Evolutionary conservation across 2,113 vertebrate species (phyloP).

Genomic region (Barbus barbus): DNA sequence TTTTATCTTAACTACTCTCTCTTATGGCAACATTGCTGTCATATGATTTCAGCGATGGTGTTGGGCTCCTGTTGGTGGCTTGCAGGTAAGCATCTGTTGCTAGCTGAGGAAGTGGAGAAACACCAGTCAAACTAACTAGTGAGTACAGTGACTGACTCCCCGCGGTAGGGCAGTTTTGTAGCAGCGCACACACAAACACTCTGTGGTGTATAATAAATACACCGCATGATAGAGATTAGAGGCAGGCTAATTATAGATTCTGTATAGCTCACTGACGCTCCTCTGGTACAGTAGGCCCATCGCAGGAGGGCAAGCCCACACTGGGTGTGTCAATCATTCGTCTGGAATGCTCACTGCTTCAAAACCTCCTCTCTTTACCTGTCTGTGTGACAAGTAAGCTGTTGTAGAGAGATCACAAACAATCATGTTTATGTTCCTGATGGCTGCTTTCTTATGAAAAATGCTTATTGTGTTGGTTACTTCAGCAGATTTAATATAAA

Average conservation of each 20-base stretch:
- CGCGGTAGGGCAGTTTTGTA: constrained; percentile 5
- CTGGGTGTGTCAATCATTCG: constrained; percentile 26
- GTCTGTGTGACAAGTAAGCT: constrained; percentile 10
- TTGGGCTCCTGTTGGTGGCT: neutral
- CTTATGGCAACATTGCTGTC: neutral
- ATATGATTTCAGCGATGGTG: neutral
- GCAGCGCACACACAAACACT: constrained; percentile 26
- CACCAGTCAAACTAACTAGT: constrained; percentile 32
- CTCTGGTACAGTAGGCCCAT: neutral
- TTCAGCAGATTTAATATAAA: neutral
- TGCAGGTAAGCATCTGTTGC: neutral
- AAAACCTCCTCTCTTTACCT: neutral
- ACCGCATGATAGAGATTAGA: constrained; percentile 10
- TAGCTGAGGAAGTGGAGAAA: constrained; percentile 11
- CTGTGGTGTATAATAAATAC: constrained; percentile 44
- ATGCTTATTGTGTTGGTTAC: neutral
- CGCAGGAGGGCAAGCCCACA: neutral
- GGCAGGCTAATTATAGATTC: constrained; percentile 48
- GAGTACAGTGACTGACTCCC: constrained; percentile 34
- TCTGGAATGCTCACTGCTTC: constrained; percentile 1
- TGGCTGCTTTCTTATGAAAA: neutral
- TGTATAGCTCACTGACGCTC: neutral
- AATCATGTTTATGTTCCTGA: constrained; percentile 7
- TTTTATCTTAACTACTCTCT: neutral
- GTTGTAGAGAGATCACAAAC: constrained; percentile 12